Evolutionary conservation across 2,888 invertebrate genomes (phyloP).

Genomic region (Notocelia uddmanniana): DNA sequence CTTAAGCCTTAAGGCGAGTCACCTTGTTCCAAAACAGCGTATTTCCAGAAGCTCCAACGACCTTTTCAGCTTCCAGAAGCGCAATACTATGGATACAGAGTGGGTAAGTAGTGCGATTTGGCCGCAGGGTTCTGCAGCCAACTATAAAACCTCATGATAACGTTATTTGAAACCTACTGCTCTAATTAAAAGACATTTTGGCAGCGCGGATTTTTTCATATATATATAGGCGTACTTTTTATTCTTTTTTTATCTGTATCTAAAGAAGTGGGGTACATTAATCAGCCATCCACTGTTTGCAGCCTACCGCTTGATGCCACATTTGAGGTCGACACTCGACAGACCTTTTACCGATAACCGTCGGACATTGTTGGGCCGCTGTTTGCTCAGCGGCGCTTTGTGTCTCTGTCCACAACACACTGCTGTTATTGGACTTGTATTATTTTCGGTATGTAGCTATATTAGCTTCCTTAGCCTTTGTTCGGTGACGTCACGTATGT

Average conservation of each 20-base stretch:
- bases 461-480: slow-evolving; percentile 38
- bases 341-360: background rate
- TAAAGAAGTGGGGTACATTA: background rate
- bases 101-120: background rate
- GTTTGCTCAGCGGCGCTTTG: slow-evolving; percentile 33
- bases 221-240: too few relatives aligned
- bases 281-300: background rate
- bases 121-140: too few relatives aligned
- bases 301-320: background rate
- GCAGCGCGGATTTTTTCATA: background rate
- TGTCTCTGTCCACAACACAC: slow-evolving; percentile 32
- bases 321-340: background rate
- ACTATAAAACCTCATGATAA: too few relatives aligned
- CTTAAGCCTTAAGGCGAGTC: too few relatives aligned
- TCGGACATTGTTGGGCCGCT: slow-evolving; percentile 5
- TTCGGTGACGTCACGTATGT: slow-evolving; percentile 1
- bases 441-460: background rate
- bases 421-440: slow-evolving; percentile 14
- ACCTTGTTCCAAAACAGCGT: background rate
- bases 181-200: too few relatives aligned
- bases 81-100: background rate
- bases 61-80: background rate
- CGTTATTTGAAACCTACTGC: too few relatives aligned
- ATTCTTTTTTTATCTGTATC: background rate
- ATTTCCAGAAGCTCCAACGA: background rate